Percentiles rank a stretch among this genome's conserved stretches.
These are phyloP conservation scores for Mimachlamys varia DNA, from an alignment of 2,888 invertebrate genomes.

Conservation along the genomic window DNA sequence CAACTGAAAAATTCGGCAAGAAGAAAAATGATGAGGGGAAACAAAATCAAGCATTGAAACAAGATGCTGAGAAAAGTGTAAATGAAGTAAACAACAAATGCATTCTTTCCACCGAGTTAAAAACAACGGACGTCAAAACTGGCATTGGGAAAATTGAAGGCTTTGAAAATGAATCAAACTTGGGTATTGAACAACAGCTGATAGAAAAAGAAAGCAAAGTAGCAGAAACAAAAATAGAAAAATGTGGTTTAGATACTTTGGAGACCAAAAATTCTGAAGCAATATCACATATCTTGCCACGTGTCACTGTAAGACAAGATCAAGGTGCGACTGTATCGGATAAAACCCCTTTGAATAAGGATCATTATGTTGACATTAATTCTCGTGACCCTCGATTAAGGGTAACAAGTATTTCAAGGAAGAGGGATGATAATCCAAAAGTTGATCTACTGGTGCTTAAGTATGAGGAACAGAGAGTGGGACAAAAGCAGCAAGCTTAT, in stretches of 20 bases:
- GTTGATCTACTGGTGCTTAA: background rate
- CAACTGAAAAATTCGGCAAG: constrained; percentile 2
- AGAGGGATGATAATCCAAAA: background rate
- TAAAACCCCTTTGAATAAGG: background rate
- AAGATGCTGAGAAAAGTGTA: background rate
- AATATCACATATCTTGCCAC: background rate
- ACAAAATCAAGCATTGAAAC: background rate
- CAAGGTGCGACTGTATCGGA: background rate
- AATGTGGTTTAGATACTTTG: background rate
- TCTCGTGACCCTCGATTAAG: background rate
- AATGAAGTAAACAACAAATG: background rate
- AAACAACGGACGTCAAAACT: background rate
- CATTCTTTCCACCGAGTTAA: background rate
- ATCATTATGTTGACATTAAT: background rate
- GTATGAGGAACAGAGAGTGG: background rate
- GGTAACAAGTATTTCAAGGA: background rate
- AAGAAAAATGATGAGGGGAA: background rate
- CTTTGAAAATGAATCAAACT: background rate
- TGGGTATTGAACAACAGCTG: background rate
- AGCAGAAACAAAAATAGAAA: background rate
- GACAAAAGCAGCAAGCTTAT: background rate
- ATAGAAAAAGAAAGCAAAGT: background rate
- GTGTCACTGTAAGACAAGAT: background rate
- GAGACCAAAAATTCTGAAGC: background rate
- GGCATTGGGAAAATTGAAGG: background rate